Evolutionary conservation across 2,888 invertebrate genomes (phyloP).

Genomic region (Leucophora obtusa): DNA sequence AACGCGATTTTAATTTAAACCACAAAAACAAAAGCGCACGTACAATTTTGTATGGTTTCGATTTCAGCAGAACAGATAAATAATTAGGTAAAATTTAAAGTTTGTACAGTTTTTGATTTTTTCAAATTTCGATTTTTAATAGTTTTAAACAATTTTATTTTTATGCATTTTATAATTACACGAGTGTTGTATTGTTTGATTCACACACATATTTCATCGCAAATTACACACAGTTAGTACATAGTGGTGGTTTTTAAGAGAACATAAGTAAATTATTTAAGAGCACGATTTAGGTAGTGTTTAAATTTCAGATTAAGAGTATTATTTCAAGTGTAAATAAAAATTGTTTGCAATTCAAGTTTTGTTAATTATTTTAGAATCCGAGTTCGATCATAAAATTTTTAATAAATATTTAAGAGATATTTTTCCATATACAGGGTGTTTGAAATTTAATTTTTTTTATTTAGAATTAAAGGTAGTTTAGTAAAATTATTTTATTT

Average conservation of each 20-base stretch:
- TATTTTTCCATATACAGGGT: slow-evolving; percentile 38
- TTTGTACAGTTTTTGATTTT: not conserved
- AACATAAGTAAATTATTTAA: slow-evolving; percentile 6
- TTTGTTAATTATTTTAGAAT: not conserved
- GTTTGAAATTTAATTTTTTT: slow-evolving; percentile 19
- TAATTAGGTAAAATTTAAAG: too few relatives aligned
- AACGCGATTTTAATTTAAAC: slow-evolving; percentile 73
- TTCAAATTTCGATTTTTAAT: not conserved
- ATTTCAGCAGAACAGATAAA: not conserved
- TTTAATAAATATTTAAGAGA: slow-evolving; percentile 33
- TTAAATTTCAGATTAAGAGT: slow-evolving; percentile 25
- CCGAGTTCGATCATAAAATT: slow-evolving; percentile 42
- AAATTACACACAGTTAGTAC: slow-evolving; percentile 23
- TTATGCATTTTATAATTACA: slow-evolving; percentile 39
- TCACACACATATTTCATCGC: slow-evolving; percentile 28
- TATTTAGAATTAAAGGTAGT: not conserved
- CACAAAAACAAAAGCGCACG: slow-evolving; percentile 27
- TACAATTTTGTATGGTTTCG: slow-evolving; percentile 4
- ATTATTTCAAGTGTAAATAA: slow-evolving; percentile 5
- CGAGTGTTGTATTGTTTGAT: slow-evolving; percentile 17
- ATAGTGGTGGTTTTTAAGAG: slow-evolving; percentile 41
- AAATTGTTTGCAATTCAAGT: slow-evolving; percentile 24
- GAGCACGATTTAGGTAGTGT: slow-evolving; percentile 17
- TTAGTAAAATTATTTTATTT: slow-evolving; percentile 7
- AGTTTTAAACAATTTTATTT: slow-evolving; percentile 18